Evolutionary conservation across 2,797 vertebrate species (phyloP), one percentile per base, ranked within the genome.

Genomic region (Zenarchopterus dispar): DNA sequence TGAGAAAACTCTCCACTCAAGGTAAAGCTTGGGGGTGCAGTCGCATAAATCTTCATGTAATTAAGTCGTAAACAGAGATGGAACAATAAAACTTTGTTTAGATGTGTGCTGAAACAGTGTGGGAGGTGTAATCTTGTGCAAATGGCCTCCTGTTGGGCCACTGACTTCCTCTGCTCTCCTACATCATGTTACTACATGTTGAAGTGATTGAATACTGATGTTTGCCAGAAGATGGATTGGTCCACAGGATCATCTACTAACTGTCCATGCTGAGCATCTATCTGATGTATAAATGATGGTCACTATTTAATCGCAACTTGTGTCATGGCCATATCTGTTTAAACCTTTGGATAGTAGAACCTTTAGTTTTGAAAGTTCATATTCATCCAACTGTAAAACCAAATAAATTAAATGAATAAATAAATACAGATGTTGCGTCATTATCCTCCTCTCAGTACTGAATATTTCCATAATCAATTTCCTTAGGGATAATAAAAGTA

Each of bases 1-100:
- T 42, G 58, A 49, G 52, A 66, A 78, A 81, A 78, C 56, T 54
- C 61, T 67, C 57, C 67, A 77, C 69, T 79, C 51, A 58, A 86
- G 78, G 77, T 77, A 69, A 64, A 73, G 63, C 80, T 73, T 48
- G 28, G 53, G 28, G 73, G 80, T 66, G 44, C 22, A 8, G 62
- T 23, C 23, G 57, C 56, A 75, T 87, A 86, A 88, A 88, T 87
- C 75, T 43, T 78, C 33, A 24, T 26, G 62, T 87, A 88, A 88
- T 83, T 81, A 74, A 53, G 68, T 67, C 56, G 66, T 88, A 84
- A 90, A 86, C 68, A 62, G 57, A 75, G 52, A 73, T 45, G 28
- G 70, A 62, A 84, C 73, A 70, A 78, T 81, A 84, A 81, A 81
- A 72, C 67, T 77, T 83, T 78, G 67, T 84, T 82, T 73, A 68